phyloP scores from a whole-genome alignment of 35 echinoderm and acorn worm species.

The Amphiura filiformis region DNA sequence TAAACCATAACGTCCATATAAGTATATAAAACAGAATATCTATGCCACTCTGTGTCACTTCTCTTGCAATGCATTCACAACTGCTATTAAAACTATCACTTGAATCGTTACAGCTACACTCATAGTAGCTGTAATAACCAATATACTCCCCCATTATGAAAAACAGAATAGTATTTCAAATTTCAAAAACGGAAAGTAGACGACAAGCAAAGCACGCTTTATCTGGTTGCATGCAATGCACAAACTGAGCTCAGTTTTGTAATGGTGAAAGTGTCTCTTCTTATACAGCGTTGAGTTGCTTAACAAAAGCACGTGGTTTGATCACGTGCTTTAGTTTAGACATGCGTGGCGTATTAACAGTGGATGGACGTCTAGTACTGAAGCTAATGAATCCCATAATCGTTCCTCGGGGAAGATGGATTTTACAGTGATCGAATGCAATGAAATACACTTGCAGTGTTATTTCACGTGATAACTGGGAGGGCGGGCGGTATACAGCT shows the following conservation, averaged over 20 bases:
- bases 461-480: too few relatives aligned
- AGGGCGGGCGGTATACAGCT: too few relatives aligned
- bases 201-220: too few relatives aligned
- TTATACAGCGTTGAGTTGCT: neutral
- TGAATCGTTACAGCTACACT: neutral
- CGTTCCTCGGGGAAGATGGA: neutral
- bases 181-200: neutral
- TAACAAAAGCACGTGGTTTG: neutral
- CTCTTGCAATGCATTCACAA: neutral
- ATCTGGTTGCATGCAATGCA: neutral
- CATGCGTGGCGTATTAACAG: neutral
- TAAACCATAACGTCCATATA: constrained; percentile 3
- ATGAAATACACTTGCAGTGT: too few relatives aligned
- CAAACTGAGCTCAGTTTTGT: neutral
- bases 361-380: neutral
- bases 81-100: neutral
- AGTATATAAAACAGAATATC: constrained; percentile 18
- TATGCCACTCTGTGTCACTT: neutral
- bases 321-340: neutral
- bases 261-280: neutral
- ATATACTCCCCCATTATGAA: neutral
- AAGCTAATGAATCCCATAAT: neutral
- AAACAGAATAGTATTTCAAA: neutral
- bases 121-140: neutral
- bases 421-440: neutral